Conservation (phyloP, 2,113 vertebrate species). For the Oryzias woworae region DNA sequence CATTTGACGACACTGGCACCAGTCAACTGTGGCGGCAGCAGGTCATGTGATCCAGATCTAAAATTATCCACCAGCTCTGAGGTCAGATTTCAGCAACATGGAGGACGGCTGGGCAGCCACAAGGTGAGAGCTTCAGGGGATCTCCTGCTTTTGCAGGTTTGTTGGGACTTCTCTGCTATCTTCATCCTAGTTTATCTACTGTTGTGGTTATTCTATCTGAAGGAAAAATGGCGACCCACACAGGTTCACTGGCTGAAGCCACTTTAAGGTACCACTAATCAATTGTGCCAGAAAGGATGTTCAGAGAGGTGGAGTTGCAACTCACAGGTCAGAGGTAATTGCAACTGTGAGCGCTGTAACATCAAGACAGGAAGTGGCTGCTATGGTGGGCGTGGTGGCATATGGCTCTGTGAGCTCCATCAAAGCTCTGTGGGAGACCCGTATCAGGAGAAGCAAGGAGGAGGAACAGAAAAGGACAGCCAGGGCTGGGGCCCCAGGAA, state of each 20-base stretch:
- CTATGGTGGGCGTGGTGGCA: slow-evolving; percentile 79
- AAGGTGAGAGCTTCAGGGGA: slow-evolving; percentile 23
- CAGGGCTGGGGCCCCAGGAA: slow-evolving; percentile 54
- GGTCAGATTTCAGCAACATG: slow-evolving; percentile 56
- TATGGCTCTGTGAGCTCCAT: slow-evolving; percentile 83
- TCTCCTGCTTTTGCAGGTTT: too few relatives aligned
- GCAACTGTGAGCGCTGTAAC: slow-evolving; percentile 22
- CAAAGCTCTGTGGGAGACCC: slow-evolving; percentile 89
- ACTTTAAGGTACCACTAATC: neutral
- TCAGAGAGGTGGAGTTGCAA: neutral
- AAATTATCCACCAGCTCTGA: slow-evolving; percentile 36
- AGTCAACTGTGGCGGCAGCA: slow-evolving; percentile 4
- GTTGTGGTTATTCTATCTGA: too few relatives aligned
- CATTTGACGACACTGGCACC: neutral
- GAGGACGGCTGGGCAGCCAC: slow-evolving; percentile 12
- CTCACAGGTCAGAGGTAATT: slow-evolving; percentile 28
- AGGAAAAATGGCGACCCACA: too few relatives aligned
- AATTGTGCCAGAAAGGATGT: slow-evolving; percentile 1
- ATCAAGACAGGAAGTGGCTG: slow-evolving; percentile 32
- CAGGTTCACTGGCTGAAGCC: neutral
- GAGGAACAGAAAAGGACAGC: slow-evolving; percentile 75
- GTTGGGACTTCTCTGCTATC: too few relatives aligned
- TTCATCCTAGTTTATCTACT: too few relatives aligned
- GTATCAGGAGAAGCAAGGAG: slow-evolving; percentile 83
- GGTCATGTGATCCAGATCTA: slow-evolving; percentile 54